Conservation (phyloP, 2,888 invertebrate genomes). For the Mesopsocus fuscifrons region DNA sequence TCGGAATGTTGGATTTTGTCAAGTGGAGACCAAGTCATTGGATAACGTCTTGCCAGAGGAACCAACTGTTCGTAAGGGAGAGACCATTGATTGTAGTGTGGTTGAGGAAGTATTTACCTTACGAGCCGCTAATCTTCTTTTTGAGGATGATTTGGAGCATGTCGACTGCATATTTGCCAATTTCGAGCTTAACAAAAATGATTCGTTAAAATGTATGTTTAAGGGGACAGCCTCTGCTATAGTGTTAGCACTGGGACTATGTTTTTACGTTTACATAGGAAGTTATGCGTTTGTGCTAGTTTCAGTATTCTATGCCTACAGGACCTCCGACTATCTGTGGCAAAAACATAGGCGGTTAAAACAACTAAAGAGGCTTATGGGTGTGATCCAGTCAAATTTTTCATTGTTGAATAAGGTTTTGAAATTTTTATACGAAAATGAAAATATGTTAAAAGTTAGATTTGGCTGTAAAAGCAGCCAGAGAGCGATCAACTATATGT, state of each 20-base stretch:
- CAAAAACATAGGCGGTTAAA: constrained; percentile 1
- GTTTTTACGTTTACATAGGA: background rate
- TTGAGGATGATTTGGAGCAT: constrained; percentile 1
- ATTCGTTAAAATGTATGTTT: constrained; percentile 1
- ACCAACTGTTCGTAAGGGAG: background rate
- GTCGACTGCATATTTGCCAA: constrained; percentile 1
- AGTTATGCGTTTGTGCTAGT: background rate
- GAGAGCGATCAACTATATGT: background rate
- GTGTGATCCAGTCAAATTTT: background rate
- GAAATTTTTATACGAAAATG: background rate
- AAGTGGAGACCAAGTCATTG: background rate
- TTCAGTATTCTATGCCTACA: background rate
- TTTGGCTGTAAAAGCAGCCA: background rate
- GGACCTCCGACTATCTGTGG: constrained; percentile 6
- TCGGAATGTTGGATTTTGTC: background rate
- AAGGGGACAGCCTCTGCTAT: background rate
- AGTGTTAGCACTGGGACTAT: background rate
- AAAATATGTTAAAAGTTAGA: background rate
- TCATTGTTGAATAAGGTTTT: background rate
- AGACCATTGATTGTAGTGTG: background rate
- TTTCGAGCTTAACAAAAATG: background rate
- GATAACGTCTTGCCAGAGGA: background rate
- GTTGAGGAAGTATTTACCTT: background rate
- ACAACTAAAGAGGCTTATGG: background rate
- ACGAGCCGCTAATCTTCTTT: background rate